Evolutionary conservation across 2,797 vertebrate genomes (phyloP).

Genomic region (Phrynocephalus guinanensis): DNA sequence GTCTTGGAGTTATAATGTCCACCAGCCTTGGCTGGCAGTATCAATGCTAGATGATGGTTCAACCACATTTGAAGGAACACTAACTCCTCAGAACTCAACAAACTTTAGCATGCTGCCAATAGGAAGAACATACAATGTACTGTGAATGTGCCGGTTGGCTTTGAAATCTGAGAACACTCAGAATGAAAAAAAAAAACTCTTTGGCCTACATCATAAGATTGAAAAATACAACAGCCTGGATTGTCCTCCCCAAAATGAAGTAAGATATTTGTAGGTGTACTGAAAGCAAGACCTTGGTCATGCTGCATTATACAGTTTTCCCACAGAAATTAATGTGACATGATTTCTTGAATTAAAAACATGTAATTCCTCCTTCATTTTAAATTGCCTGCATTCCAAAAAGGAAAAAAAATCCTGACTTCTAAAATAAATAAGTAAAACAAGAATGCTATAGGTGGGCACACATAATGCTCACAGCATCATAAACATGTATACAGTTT

Average conservation of each 20-base stretch:
- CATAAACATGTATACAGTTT: neutral
- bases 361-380: neutral
- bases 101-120: neutral
- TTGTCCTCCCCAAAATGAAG: neutral
- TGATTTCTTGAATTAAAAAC: neutral
- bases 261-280: neutral
- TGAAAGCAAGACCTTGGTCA: neutral
- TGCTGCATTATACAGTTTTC: neutral
- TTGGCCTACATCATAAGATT: neutral
- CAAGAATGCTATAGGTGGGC: neutral
- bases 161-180: slow-evolving; percentile 4
- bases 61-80: neutral
- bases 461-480: neutral
- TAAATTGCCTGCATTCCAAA: neutral
- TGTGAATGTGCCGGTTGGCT: neutral
- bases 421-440: neutral
- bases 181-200: neutral
- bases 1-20: neutral
- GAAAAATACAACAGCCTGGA: neutral
- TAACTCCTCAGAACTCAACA: neutral
- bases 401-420: neutral
- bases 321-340: neutral
- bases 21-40: neutral
- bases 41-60: neutral
- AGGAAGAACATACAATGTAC: neutral